Evolutionary conservation across 2,888 invertebrate genomes (phyloP).

Genomic region (Hypsopygia costalis): DNA sequence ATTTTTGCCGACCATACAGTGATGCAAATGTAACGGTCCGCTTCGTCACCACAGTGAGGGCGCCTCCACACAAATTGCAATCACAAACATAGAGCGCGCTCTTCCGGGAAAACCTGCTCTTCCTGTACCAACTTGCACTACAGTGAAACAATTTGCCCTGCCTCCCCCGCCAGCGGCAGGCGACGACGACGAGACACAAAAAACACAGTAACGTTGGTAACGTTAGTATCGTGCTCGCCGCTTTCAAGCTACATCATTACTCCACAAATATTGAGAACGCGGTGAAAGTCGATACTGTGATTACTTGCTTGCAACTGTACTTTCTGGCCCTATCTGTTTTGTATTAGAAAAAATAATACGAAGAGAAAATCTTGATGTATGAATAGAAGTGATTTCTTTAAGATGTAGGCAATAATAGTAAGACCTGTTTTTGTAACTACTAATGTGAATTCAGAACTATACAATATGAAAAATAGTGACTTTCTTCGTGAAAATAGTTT

Average conservation of each 20-base stretch:
- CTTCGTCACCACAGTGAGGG: constrained; percentile 30
- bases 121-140: constrained; percentile 6
- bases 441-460: too few relatives aligned
- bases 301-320: not conserved
- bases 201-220: not conserved
- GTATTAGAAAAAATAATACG: too few relatives aligned
- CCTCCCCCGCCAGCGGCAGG: not conserved
- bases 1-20: constrained; percentile 31
- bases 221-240: not conserved
- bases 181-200: not conserved
- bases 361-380: too few relatives aligned
- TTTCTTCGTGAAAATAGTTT: too few relatives aligned
- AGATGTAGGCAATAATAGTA: too few relatives aligned
- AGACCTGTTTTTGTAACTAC: too few relatives aligned
- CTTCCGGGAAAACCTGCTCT: constrained; percentile 5
- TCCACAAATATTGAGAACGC: constrained; percentile 39
- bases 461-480: too few relatives aligned
- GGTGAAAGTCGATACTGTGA: constrained; percentile 36
- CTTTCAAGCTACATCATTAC: constrained; percentile 31
- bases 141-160: not conserved
- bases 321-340: not conserved
- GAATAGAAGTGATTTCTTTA: too few relatives aligned
- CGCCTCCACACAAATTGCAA: constrained; percentile 23
- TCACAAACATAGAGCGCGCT: constrained; percentile 9
- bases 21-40: constrained; percentile 57